Evolutionary conservation across 2,888 invertebrate species (phyloP).

Genomic region (Mallateleia sp.): DNA sequence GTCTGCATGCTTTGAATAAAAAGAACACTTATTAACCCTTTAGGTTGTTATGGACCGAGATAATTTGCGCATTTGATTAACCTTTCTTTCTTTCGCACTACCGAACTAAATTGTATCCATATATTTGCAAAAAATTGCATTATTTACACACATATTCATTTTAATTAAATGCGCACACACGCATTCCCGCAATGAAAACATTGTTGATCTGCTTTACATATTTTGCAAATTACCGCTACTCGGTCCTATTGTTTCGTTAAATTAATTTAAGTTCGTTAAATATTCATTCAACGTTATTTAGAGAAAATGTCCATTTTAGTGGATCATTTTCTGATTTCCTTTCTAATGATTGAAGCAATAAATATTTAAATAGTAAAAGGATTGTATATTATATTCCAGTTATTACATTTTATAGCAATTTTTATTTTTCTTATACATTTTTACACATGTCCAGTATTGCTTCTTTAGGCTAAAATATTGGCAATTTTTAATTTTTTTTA

Average conservation of each 20-base stretch:
- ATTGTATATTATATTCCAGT: too few relatives aligned
- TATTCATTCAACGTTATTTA: too few relatives aligned
- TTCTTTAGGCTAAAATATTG: too few relatives aligned
- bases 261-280: too few relatives aligned
- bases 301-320: too few relatives aligned
- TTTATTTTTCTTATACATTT: too few relatives aligned
- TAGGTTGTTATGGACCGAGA: constrained; percentile 45
- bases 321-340: too few relatives aligned
- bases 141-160: constrained; percentile 50
- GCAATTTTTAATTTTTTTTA: too few relatives aligned
- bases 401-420: too few relatives aligned
- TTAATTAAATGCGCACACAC: constrained; percentile 64
- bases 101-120: constrained; percentile 41
- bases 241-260: constrained; percentile 29
- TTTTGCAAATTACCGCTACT: constrained; percentile 47
- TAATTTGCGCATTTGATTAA: constrained; percentile 68
- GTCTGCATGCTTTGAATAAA: constrained; percentile 68
- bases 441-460: too few relatives aligned
- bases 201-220: constrained; percentile 36
- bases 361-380: too few relatives aligned
- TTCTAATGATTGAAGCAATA: too few relatives aligned
- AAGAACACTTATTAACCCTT: constrained; percentile 63
- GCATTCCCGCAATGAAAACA: constrained; percentile 22
- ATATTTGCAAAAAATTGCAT: constrained; percentile 67
- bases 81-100: constrained; percentile 50